Percentiles rank a stretch among this genome's conserved stretches.
phyloP scores from a whole-genome alignment of 2,888 invertebrate genomes.

The Diarsia rubi region DNA sequence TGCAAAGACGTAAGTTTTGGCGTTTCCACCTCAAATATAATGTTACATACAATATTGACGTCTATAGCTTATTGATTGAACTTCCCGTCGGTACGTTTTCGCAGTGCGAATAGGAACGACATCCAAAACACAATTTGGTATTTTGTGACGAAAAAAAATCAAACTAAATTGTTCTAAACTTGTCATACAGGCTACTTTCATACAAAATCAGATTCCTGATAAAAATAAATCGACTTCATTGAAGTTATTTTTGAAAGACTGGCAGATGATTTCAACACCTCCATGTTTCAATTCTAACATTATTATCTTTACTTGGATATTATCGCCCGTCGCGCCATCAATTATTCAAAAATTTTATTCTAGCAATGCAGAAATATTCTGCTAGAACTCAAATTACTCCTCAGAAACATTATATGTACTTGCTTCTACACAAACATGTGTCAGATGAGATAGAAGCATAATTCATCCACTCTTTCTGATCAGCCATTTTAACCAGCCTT shows the following conservation, averaged over 20 bases:
- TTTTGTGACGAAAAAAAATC: slow-evolving; percentile 37
- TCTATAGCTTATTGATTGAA: not conserved
- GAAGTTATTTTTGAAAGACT: slow-evolving; percentile 51
- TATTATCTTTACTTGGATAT: not conserved
- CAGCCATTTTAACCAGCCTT: slow-evolving; percentile 21
- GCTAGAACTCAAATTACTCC: not conserved
- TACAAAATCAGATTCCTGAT: slow-evolving; percentile 63
- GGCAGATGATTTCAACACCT: not conserved
- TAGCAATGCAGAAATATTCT: not conserved
- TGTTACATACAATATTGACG: not conserved
- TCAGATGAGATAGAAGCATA: not conserved
- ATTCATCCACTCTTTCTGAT: rapidly evolving
- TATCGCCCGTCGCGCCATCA: not conserved
- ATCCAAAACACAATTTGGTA: slow-evolving; percentile 58
- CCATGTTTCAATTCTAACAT: not conserved
- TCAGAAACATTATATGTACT: not conserved
- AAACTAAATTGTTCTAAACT: slow-evolving; percentile 65
- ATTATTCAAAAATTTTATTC: not conserved
- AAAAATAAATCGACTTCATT: slow-evolving; percentile 45
- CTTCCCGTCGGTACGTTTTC: slow-evolving; percentile 34
- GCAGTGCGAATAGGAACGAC: slow-evolving; percentile 57
- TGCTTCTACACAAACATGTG: not conserved
- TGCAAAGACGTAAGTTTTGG: no score
- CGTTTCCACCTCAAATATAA: not conserved
- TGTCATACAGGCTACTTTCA: slow-evolving; percentile 65